These are phyloP conservation scores for Thymelicus lineola DNA, from an alignment of 2,888 invertebrate species.

Conservation along the genomic window DNA sequence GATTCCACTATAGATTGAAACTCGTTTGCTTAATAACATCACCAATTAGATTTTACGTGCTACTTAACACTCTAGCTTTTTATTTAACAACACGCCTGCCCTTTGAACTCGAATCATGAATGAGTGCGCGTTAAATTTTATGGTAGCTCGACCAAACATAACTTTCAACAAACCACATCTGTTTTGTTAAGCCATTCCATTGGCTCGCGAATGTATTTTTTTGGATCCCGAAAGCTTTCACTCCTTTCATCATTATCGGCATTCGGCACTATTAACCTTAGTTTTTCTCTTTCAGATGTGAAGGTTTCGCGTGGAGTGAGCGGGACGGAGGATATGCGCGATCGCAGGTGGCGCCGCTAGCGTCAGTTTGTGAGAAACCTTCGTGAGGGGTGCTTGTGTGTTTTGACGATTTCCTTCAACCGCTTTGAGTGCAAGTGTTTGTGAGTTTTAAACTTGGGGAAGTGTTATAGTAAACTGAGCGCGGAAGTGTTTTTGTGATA, in stretches of 20 bases:
- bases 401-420: conserved; percentile 22
- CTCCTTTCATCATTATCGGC: conserved; percentile 25
- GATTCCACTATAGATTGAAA: not conserved
- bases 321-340: conserved; percentile 38
- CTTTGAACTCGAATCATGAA: not conserved
- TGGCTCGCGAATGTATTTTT: conserved; percentile 35
- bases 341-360: conserved; percentile 52
- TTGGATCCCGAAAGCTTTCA: conserved; percentile 41
- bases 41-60: not conserved
- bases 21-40: not conserved
- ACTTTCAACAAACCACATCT: conserved; percentile 29
- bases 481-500: not conserved
- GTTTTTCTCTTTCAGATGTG: conserved; percentile 51
- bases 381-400: conserved; percentile 46
- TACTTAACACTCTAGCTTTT: not conserved
- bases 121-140: not conserved
- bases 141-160: conserved; percentile 11
- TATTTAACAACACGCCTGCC: not conserved
- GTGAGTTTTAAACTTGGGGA: not conserved
- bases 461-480: not conserved
- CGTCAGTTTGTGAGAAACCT: conserved; percentile 58
- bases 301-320: conserved; percentile 40
- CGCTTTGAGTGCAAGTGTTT: conserved; percentile 17
- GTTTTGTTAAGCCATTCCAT: conserved; percentile 13
- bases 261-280: conserved; percentile 40